Conservation (phyloP, 2,888 invertebrate species). For the Temnothorax unifasciatus region DNA sequence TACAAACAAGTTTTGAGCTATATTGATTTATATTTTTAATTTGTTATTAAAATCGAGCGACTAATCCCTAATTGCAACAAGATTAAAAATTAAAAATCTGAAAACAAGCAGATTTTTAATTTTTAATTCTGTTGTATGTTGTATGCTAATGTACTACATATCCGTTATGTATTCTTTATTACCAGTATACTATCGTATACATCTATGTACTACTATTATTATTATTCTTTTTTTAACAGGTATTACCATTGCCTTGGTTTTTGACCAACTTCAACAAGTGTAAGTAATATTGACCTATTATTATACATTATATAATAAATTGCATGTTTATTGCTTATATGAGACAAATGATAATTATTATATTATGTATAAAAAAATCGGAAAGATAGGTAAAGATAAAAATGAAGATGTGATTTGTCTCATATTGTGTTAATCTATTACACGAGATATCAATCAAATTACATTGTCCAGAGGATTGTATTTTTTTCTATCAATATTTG, state of each 20-base stretch:
- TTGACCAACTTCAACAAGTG: neutral
- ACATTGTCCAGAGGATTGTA: neutral
- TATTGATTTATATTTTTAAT: neutral
- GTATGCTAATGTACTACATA: neutral
- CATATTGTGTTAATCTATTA: neutral
- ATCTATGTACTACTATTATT: constrained; percentile 45
- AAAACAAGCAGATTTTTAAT: neutral
- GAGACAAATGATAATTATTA: constrained; percentile 6
- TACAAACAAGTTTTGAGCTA: neutral
- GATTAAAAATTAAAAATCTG: neutral
- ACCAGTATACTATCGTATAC: neutral
- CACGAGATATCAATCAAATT: neutral
- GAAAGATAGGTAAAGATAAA: neutral
- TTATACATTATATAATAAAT: neutral
- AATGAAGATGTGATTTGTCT: neutral
- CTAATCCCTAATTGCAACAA: neutral
- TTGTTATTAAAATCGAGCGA: neutral
- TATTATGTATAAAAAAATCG: neutral
- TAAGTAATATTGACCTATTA: constrained; percentile 11
- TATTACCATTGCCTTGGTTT: neutral
- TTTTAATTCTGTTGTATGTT: neutral
- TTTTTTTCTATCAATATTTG: neutral
- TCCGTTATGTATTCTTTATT: neutral
- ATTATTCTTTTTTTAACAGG: constrained; percentile 60
- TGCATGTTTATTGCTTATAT: neutral